Evolutionary conservation across 1,140 invertebrate genomes (phyloP).

Genomic region (Drosophila novamexicana): DNA sequence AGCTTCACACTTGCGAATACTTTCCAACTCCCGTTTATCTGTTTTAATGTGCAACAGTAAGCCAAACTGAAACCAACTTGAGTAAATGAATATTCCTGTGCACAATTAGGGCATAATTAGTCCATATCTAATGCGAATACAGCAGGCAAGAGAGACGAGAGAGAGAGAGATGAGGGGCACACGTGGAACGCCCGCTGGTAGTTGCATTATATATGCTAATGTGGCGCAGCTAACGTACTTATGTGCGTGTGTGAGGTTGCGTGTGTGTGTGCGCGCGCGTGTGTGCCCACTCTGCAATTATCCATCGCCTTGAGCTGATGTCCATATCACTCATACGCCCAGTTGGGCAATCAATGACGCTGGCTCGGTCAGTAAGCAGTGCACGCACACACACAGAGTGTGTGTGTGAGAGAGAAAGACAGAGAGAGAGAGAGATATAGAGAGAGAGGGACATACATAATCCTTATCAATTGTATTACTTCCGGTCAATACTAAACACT

Average conservation of each 20-base stretch:
- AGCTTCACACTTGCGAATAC: no score
- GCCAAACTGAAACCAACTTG: background rate
- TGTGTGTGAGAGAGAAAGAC: background rate
- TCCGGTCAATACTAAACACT: conserved; percentile 84
- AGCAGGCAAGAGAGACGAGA: background rate
- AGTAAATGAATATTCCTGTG: background rate
- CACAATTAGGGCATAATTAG: conserved; percentile 25
- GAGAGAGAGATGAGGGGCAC: background rate
- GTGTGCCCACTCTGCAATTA: conserved; percentile 12
- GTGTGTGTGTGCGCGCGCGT: background rate
- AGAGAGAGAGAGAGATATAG: conserved; percentile 24
- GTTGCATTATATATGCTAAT: conserved; percentile 68
- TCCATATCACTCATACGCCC: conserved; percentile 80
- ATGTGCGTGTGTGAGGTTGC: background rate
- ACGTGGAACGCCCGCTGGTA: conserved; percentile 5
- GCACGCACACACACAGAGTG: conserved; percentile 35
- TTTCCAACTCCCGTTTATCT: background rate
- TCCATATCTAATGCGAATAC: conserved; percentile 27
- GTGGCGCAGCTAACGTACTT: conserved; percentile 44
- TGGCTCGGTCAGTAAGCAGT: conserved; percentile 31
- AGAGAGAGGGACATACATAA: conserved; percentile 60
- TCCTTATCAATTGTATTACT: conserved; percentile 84
- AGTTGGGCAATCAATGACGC: conserved; percentile 69
- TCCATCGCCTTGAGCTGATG: conserved; percentile 30
- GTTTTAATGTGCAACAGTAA: background rate